Evolutionary conservation across 92 coral and sea anemone genomes (phyloP), one percentile per base, ranked within the genome.

Genomic region (Palythoa heliodiscus): DNA sequence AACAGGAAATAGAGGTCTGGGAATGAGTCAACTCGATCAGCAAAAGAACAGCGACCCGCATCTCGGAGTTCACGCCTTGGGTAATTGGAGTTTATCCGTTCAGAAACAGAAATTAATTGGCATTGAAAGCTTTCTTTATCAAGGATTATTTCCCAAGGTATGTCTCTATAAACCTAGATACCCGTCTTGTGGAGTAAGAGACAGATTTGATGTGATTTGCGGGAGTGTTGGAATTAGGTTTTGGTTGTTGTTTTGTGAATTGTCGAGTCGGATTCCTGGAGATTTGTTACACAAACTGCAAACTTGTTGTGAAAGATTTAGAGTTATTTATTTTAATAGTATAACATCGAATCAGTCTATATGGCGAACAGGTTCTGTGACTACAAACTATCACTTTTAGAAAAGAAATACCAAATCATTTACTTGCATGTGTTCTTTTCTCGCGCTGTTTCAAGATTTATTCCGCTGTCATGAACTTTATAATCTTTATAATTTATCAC

Each of bases 1-100:
- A 80, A 80, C 84, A 64, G 84, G 84, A 80, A 80, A 78, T 78
- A 78, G 83, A 40, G 70, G 84, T 58, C 84, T 80, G 84, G 84
- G 84, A 43, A 64, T 29, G 73, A 80, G 67, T 58, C 83, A 63
- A 19, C 58, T 22, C 38, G 71, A 78, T 78, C 55, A 78, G 84
- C 57, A 66, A 80, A 67, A 66, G 84, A 47, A 70, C 84, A 80
- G 73, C 84, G 69, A 63, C 22, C 72, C 11, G 43, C 48, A 24
- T 80, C 25, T 64, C 48, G 2, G 63, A 80, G 75, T 80, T 48
- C 25, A 80, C 84, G 74, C 74, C 84, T 80, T 48, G 84, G 60
- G 73, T 80, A 80, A 80, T 37, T 13, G 73, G 74, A 52, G 23
- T 43, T 80, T 80, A 80, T 80, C 47, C 60, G 73, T 29, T 63